Conservation (phyloP, 2,888 invertebrate species). For the Heliothis peltigera region DNA sequence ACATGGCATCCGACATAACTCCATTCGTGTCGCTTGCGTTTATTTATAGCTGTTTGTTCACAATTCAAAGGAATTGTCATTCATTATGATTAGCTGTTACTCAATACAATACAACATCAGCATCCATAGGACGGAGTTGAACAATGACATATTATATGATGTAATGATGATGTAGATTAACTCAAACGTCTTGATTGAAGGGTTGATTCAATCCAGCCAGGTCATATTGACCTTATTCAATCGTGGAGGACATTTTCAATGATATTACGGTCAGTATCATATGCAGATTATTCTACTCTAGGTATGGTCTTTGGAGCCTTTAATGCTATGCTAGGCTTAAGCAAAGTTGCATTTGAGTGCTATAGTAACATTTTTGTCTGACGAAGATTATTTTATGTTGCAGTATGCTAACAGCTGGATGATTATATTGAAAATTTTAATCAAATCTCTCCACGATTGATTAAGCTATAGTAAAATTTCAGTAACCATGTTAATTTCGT, state of each 20-base stretch:
- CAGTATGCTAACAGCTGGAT: neutral
- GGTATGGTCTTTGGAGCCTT: too few species aligned
- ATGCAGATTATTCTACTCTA: neutral
- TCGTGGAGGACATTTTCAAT: constrained; percentile 13
- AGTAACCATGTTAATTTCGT: neutral
- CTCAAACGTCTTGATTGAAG: constrained; percentile 39
- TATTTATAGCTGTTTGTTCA: constrained; percentile 26
- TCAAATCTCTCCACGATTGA: neutral
- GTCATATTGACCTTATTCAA: constrained; percentile 28
- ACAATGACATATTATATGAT: constrained; percentile 49
- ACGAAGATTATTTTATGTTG: too few species aligned
- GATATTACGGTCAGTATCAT: neutral
- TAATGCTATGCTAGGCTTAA: neutral
- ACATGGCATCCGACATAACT: constrained; percentile 1
- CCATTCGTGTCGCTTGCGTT: constrained; percentile 6
- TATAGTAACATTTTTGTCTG: neutral
- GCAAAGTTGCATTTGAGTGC: neutral
- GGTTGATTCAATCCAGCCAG: constrained; percentile 42
- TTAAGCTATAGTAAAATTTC: neutral
- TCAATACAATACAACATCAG: constrained; percentile 38
- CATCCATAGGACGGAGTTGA: constrained; percentile 20
- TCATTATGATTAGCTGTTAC: constrained; percentile 26
- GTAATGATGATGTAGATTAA: constrained; percentile 39
- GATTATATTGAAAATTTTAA: neutral
- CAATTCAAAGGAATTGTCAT: constrained; percentile 40